These are phyloP conservation scores for Sarcophaga caerulescens DNA, from an alignment of 2,888 invertebrate genomes.

Conservation along the genomic window DNA sequence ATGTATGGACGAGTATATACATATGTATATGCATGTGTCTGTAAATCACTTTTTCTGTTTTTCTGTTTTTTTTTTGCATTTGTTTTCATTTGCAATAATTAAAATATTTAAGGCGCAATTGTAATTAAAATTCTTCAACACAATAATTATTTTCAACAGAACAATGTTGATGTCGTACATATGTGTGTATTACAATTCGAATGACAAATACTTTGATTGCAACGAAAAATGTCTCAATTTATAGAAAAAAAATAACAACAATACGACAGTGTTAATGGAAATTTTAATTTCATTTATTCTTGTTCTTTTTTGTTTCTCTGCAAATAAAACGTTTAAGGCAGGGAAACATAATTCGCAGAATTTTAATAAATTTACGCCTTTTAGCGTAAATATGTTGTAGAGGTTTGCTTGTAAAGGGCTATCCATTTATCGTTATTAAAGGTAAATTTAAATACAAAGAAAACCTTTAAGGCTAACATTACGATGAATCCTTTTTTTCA, in stretches of 20 bases:
- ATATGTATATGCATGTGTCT: background rate
- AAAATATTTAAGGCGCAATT: constrained; percentile 33
- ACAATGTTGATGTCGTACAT: background rate
- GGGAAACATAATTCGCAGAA: background rate
- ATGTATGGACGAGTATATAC: background rate
- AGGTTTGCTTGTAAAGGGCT: too few species aligned
- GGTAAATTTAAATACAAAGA: too few species aligned
- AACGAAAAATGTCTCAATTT: background rate
- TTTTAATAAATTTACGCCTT: too few species aligned
- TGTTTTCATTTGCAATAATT: constrained; percentile 29
- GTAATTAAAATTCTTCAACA: constrained; percentile 52
- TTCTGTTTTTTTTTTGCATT: background rate
- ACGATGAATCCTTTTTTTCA: too few species aligned
- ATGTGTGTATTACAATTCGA: too few species aligned
- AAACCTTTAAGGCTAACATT: too few species aligned
- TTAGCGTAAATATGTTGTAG: too few species aligned
- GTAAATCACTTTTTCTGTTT: constrained; percentile 6
- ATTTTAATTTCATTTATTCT: background rate
- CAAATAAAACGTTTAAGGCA: background rate
- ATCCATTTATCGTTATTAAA: too few species aligned
- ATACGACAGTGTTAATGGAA: too few species aligned
- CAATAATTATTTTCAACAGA: constrained; percentile 28
- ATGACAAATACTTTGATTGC: constrained; percentile 1
- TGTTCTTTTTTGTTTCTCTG: background rate
- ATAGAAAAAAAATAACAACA: too few species aligned